Base-by-base conservation (phyloP, 2,888 invertebrate species). In the Euclidia mi region DNA sequence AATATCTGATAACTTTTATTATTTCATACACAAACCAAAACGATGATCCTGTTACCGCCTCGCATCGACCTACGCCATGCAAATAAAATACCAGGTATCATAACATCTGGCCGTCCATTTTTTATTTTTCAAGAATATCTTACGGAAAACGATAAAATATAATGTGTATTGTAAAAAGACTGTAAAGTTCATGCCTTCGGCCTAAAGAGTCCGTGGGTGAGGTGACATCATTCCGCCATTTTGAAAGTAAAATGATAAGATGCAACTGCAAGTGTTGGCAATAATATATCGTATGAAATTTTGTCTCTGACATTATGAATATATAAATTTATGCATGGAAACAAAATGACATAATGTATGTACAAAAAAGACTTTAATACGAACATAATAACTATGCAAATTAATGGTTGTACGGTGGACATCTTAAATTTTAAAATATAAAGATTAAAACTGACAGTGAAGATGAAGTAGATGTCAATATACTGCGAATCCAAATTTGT, bases 61-160 rank as follows among this genome's bases (percentile, higher is more conserved):
- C n/a, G n/a, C 9, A 10, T 2, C 35, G 9, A 18, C 37, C 37
- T 18, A 12, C 29, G 14, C 40, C 10, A 38, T 38, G 17, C n/a
- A 38, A 20, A 32, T 32, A 41, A 48, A 32, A 3, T 17, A 10
- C 15, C 25, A 4, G 25, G 25, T 7, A 47, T 38, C 17, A 18
- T n/a, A 44, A 14, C 14, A 12, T 32, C 25, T 45, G 35, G 35
- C 11, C 4, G 18, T 11, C 14, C 11, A 20, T 25, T 44, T 56
- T 53, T 52, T 35, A 15, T 10, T 37, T 51, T 48, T 50, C 37
- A 1, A 18, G 41, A 46, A 60, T 56, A 60, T 62, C 49, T 61
- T 56, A 50, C 35, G 44, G 17, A 32, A 62, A 49, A 48, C 49
- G 10, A 65, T 65, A 69, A 69, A 69, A 65, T 65, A 61, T 58